Evolutionary conservation across 1,140 invertebrate species (phyloP).

Genomic region (Hylaeus volcanicus): DNA sequence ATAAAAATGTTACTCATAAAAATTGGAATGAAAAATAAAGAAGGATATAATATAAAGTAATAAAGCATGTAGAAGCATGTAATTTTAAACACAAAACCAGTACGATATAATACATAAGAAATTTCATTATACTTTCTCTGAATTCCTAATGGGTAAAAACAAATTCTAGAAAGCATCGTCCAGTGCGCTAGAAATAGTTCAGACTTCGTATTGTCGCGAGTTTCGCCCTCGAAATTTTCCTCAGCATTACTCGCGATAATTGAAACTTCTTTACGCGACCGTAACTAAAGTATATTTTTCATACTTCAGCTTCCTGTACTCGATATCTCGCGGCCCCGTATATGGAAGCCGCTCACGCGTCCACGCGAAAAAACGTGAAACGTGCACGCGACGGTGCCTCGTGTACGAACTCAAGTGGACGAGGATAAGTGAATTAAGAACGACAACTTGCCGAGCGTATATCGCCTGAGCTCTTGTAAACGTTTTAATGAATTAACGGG

Average conservation of each 20-base stretch:
- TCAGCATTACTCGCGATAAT: slow-evolving; percentile 23
- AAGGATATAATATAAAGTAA: too few species aligned
- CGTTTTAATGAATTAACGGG: slow-evolving; percentile 64
- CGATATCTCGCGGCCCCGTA: neutral
- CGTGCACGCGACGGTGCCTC: slow-evolving; percentile 31
- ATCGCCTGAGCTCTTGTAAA: slow-evolving; percentile 52
- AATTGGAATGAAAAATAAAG: too few species aligned
- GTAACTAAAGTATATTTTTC: neutral
- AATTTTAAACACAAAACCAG: too few species aligned
- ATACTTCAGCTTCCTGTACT: neutral
- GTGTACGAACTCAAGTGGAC: slow-evolving; percentile 21
- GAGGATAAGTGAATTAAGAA: slow-evolving; percentile 66
- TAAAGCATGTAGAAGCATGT: too few species aligned
- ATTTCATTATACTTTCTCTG: too few species aligned
- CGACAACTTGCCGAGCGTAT: slow-evolving; percentile 52
- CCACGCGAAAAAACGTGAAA: slow-evolving; percentile 28
- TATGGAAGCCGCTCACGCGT: neutral
- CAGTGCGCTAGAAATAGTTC: neutral
- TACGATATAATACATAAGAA: too few species aligned
- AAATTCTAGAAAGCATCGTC: slow-evolving; percentile 13
- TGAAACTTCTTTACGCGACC: slow-evolving; percentile 33
- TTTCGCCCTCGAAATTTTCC: neutral
- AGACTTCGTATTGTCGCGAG: neutral
- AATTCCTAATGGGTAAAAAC: too few species aligned
- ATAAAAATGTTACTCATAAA: too few species aligned